A percentile compares a stretch with the other conserved stretches of the same genome.
Conservation (phyloP, 2,797 vertebrate species). For the Enteromius radiatus region DNA sequence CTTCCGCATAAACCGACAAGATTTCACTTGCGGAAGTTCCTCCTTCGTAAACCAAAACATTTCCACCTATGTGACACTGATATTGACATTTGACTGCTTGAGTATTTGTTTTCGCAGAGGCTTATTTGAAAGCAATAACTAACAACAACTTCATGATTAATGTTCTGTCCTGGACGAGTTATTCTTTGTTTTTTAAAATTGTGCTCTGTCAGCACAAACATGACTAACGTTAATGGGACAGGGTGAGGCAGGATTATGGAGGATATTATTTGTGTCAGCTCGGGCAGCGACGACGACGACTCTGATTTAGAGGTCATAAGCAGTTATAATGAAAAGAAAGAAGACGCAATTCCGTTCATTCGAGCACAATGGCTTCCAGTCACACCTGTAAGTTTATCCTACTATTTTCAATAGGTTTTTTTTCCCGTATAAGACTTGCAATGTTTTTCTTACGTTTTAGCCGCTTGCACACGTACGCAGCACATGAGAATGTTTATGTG, state of each 20-base stretch:
- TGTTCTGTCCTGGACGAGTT: background rate
- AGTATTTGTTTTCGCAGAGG: background rate
- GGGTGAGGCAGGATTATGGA: conserved; percentile 61
- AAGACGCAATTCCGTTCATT: conserved; percentile 37
- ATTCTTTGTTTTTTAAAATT: background rate
- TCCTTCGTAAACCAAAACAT: conserved; percentile 29
- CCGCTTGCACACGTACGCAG: background rate
- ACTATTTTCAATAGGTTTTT: background rate
- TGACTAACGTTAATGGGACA: background rate
- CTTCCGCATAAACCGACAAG: conserved; percentile 28
- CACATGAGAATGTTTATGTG: background rate
- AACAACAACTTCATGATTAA: background rate
- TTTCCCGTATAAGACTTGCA: background rate
- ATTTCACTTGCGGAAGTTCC: conserved; percentile 33
- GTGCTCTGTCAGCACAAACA: background rate
- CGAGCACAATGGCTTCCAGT: conserved; percentile 52
- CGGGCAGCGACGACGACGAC: conserved; percentile 67
- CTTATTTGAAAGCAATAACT: background rate
- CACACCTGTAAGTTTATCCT: conserved; percentile 64
- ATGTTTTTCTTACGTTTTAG: background rate
- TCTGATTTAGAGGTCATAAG: conserved; percentile 73
- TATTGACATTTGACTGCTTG: background rate
- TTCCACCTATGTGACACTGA: background rate
- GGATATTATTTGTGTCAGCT: conserved; percentile 73
- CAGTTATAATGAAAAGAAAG: conserved; percentile 45